Evolutionary conservation across 2,113 vertebrate species (phyloP).

Genomic region (Chrysochloris asiatica): DNA sequence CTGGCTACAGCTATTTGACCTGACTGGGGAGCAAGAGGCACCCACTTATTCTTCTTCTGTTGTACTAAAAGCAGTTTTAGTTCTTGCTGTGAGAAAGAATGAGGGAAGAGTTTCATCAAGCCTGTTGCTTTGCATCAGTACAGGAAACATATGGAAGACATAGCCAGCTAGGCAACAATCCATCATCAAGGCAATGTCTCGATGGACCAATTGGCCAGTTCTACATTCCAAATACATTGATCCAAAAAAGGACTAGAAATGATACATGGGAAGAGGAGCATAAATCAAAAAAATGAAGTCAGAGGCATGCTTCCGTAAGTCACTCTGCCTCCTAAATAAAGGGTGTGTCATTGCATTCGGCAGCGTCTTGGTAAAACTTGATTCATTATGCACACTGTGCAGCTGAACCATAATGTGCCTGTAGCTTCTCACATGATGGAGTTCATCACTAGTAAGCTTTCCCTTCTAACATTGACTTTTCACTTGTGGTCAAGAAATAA

Average conservation of each 20-base stretch:
- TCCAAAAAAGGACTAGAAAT: too few species aligned
- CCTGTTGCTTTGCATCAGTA: background rate
- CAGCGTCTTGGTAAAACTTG: background rate
- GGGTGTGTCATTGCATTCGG: background rate
- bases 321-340: background rate
- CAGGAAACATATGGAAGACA: background rate
- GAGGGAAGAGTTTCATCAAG: background rate
- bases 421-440: constrained; percentile 72
- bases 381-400: constrained; percentile 5
- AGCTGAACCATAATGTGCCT: constrained; percentile 51
- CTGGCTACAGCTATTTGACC: background rate
- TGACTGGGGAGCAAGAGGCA: too few species aligned
- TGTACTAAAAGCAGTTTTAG: background rate
- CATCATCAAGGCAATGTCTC: background rate
- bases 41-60: too few species aligned
- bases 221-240: background rate
- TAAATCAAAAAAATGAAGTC: background rate
- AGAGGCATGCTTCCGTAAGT: background rate
- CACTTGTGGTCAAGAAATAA: constrained; percentile 65
- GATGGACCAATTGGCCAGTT: background rate
- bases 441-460: constrained; percentile 38
- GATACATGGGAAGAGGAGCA: background rate
- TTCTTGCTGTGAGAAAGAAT: background rate
- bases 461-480: constrained; percentile 62
- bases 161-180: background rate